Conservation (phyloP, 2,888 invertebrate species). For the Melipona beecheii region DNA sequence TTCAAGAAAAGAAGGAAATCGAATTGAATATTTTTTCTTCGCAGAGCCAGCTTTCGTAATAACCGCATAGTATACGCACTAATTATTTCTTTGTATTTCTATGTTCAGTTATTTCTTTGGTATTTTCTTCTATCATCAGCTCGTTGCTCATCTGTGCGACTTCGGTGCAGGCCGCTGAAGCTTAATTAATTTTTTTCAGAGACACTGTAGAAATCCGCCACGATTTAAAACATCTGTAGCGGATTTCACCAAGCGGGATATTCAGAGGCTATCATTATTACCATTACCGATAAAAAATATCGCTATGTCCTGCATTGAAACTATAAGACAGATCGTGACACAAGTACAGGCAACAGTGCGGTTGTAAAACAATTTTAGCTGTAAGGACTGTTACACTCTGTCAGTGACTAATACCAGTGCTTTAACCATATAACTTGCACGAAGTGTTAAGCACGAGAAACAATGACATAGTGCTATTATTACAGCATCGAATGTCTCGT, state of each 20-base stretch:
- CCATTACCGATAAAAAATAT: constrained; percentile 54
- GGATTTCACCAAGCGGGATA: constrained; percentile 69
- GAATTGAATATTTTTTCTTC: constrained; percentile 3
- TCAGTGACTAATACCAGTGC: constrained; percentile 56
- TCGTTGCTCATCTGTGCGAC: constrained; percentile 37
- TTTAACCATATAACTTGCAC: constrained; percentile 63
- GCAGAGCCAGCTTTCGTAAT: not conserved
- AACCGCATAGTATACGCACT: not conserved
- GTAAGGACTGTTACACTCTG: constrained; percentile 58
- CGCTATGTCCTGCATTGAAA: constrained; percentile 46
- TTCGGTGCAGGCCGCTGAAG: constrained; percentile 68
- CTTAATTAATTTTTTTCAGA: constrained; percentile 79
- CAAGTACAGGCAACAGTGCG: constrained; percentile 49
- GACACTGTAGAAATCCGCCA: constrained; percentile 79
- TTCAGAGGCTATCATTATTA: constrained; percentile 65
- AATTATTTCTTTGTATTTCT: not conserved
- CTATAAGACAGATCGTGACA: constrained; percentile 32
- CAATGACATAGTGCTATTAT: constrained; percentile 51
- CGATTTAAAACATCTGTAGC: constrained; percentile 81
- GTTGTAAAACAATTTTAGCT: constrained; percentile 55
- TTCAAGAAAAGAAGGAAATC: not conserved
- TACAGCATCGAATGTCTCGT: constrained; percentile 59
- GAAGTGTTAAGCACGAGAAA: constrained; percentile 43
- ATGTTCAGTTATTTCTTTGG: constrained; percentile 7
- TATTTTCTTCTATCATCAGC: constrained; percentile 25